Evolutionary conservation across 2,888 invertebrate species (phyloP).

Genomic region (Drosophila putrida): DNA sequence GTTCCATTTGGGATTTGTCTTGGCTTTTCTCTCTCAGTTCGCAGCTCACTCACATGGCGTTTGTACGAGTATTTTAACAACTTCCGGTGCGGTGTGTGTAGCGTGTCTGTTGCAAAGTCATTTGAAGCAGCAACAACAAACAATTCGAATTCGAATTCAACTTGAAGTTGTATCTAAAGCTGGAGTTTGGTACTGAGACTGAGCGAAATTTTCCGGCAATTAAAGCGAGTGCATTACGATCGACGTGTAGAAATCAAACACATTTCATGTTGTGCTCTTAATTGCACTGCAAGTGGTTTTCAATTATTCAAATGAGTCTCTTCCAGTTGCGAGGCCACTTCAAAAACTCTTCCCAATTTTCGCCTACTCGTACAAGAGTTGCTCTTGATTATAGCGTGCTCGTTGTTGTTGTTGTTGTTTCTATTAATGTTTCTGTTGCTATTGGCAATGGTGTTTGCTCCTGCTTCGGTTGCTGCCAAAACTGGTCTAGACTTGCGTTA

Average conservation of each 20-base stretch:
- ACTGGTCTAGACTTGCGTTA: slow-evolving; percentile 73
- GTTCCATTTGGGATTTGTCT: slow-evolving; percentile 11
- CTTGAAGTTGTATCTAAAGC: not conserved
- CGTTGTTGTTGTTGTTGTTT: slow-evolving; percentile 17
- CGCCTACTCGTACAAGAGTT: slow-evolving; percentile 37
- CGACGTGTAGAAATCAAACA: slow-evolving; percentile 67
- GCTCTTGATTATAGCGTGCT: slow-evolving; percentile 30
- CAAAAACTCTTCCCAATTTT: slow-evolving; percentile 42
- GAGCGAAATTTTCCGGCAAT: slow-evolving; percentile 76
- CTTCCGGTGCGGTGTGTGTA: slow-evolving; percentile 56
- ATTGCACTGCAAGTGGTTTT: slow-evolving; percentile 77
- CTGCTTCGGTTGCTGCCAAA: slow-evolving; percentile 49
- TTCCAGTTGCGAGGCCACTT: slow-evolving; percentile 45
- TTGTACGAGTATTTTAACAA: slow-evolving; percentile 39
- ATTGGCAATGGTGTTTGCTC: slow-evolving; percentile 19
- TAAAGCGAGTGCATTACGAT: slow-evolving; percentile 62
- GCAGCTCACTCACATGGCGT: slow-evolving; percentile 13
- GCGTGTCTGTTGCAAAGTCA: slow-evolving; percentile 61
- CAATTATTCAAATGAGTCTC: slow-evolving; percentile 77
- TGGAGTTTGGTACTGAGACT: slow-evolving; percentile 2
- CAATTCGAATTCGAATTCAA: slow-evolving; percentile 21
- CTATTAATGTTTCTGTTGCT: slow-evolving; percentile 14
- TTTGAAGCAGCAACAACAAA: slow-evolving; percentile 40
- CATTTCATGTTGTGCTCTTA: slow-evolving; percentile 69
- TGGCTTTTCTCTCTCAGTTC: slow-evolving; percentile 1